Percentiles rank a stretch among this genome's conserved stretches.
These are phyloP conservation scores for Microcaecilia unicolor DNA, from an alignment of 2,797 vertebrate species.

Conservation along the genomic window DNA sequence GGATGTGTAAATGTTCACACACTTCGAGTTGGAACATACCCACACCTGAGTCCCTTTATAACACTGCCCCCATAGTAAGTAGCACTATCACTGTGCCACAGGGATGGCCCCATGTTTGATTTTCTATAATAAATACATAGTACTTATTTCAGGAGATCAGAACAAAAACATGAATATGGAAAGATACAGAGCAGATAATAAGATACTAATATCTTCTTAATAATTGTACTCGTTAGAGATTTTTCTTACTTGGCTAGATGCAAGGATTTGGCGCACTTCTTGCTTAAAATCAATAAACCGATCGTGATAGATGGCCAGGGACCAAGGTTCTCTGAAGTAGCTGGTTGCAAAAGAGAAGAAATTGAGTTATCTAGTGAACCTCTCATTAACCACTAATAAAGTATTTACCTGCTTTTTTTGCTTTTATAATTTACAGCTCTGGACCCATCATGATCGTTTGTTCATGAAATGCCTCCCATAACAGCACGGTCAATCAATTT, in stretches of 20 bases:
- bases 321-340: conserved; percentile 82
- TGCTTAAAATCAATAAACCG: conserved; percentile 80
- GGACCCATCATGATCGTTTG: conserved; percentile 70
- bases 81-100: too few species aligned
- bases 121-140: too few species aligned
- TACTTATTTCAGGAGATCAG: too few species aligned
- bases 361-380: conserved; percentile 56
- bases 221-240: conserved; percentile 15
- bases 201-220: conserved; percentile 12
- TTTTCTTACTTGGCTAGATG: conserved; percentile 45
- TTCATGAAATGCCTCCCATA: conserved; percentile 72
- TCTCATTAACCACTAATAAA: conserved; percentile 67
- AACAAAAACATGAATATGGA: too few species aligned
- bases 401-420: conserved; percentile 68
- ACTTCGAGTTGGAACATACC: too few species aligned
- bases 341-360: conserved; percentile 60
- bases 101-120: too few species aligned
- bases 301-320: conserved; percentile 81
- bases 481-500: conserved; percentile 76
- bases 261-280: conserved; percentile 70
- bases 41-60: too few species aligned
- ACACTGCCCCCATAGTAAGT: too few species aligned
- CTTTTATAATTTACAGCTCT: conserved; percentile 69
- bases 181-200: too few species aligned
- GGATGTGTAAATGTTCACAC: too few species aligned